Evolutionary conservation across 1,140 invertebrate species (phyloP).

Genomic region (Megathymus violae): DNA sequence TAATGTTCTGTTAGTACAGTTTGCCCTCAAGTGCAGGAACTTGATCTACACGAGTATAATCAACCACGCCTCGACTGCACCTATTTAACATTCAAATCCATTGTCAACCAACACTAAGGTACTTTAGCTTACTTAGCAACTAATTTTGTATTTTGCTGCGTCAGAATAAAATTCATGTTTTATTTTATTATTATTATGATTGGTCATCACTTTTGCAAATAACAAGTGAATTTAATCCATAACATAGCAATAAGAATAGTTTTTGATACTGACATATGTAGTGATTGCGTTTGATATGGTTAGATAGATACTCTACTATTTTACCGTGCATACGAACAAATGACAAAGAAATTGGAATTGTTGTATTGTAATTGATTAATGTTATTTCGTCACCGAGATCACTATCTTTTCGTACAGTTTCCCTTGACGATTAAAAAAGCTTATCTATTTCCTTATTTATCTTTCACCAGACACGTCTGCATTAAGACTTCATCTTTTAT

Average conservation of each 20-base stretch:
- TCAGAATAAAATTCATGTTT: conserved; percentile 3
- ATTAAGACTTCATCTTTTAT: too few relatives aligned
- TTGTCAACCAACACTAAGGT: conserved; percentile 21
- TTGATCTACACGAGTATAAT: conserved; percentile 6
- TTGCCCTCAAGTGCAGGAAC: neutral
- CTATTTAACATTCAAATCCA: conserved; percentile 21
- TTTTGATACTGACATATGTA: neutral
- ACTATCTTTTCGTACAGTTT: too few relatives aligned
- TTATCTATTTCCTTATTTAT: too few relatives aligned
- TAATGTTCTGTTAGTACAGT: neutral
- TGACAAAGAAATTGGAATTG: too few relatives aligned
- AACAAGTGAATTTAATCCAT: neutral
- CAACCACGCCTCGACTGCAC: conserved; percentile 9
- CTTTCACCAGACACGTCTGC: too few relatives aligned
- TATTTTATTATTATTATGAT: neutral
- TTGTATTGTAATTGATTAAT: too few relatives aligned
- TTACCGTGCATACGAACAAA: too few relatives aligned
- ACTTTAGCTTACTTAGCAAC: neutral
- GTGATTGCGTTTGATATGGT: neutral
- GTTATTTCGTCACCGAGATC: too few relatives aligned
- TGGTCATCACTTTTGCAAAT: neutral
- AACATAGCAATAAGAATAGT: neutral
- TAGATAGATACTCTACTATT: neutral
- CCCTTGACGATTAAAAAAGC: too few relatives aligned
- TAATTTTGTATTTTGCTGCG: conserved; percentile 1